phyloP scores from a whole-genome alignment of 2,113 vertebrate genomes.

The Macheiramphus alcinus region DNA sequence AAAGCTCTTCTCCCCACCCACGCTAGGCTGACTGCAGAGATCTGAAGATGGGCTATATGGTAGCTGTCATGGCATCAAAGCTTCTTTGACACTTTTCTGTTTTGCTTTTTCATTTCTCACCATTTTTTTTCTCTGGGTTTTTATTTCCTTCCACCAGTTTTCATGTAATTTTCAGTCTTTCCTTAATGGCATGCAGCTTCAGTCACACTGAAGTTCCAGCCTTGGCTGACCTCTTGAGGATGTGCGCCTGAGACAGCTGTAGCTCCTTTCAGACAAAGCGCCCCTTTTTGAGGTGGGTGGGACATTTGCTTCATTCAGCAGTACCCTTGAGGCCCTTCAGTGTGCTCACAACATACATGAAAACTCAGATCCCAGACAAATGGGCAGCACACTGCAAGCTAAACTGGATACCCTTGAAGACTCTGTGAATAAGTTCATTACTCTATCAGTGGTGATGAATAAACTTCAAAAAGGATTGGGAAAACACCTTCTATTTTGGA shows the following conservation, averaged over 20 bases:
- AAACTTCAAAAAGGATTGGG: not conserved
- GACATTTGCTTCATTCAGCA: not conserved
- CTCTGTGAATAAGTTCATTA: not conserved
- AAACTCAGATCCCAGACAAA: not conserved
- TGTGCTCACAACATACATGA: not conserved
- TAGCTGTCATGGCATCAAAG: constrained; percentile 26
- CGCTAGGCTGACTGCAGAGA: not conserved
- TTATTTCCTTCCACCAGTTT: not conserved
- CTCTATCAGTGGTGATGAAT: not conserved
- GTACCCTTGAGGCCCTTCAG: not conserved
- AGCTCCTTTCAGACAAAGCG: not conserved
- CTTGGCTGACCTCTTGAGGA: not conserved
- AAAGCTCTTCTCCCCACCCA: not conserved
- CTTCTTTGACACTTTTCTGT: not conserved
- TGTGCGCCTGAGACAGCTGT: not conserved
- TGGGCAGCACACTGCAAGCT: not conserved
- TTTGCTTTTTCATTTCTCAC: constrained; percentile 7
- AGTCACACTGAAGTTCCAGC: not conserved
- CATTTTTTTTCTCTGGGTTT: not conserved
- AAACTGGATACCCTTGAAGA: not conserved
- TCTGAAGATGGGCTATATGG: not conserved
- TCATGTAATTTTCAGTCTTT: not conserved
- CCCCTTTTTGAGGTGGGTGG: not conserved
- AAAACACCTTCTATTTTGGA: not conserved
- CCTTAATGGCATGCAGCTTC: not conserved